Base-by-base conservation (phyloP, 2,113 vertebrate genomes). In the Cyanoderma ruficeps region DNA sequence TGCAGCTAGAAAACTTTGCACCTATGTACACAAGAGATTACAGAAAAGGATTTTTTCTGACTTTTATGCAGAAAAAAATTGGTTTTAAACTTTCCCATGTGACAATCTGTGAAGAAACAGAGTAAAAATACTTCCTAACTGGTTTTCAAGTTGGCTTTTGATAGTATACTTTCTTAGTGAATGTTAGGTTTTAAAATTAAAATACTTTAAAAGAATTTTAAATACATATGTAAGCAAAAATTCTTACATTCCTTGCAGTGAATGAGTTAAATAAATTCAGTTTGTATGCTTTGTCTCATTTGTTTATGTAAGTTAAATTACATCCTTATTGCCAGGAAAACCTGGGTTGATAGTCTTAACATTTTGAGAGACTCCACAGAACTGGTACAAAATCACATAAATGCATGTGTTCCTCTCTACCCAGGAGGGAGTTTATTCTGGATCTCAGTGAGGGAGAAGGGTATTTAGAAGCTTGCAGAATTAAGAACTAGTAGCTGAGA, bases 111-210 rank as follows among this genome's bases (percentile, higher is more conserved):
- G 69, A 92, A 33, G 50, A 77, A 64, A 60, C 30, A 47, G 63
- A 85, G 17, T 63, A 74, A 83, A 77, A 68, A 75, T 56, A 55
- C 59, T 60, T 82, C 30, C 61, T 89, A 79, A 81, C 53, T 91
- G 18, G 33, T 93, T 84, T 96, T 92, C 50, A 89, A 60, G 64
- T 83, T 70, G 20, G 61, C 35, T 92, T 96, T 92, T 89, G 53
- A 61, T 87, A 67, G 9, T 71, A 6, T 70, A 42, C 15, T 76
- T 94, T 89, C 60, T 93, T 94, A 91, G 50, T 86, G 41, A 77
- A 55, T 92, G 57, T 87, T 74, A 46, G 28, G 22, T 77, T 96
- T 95, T 94, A 91, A 95, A 96, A 85, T 85, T 86, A 91, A 96
- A 86, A 64, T 90, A 55, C 42, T 53, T 70, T 1, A 60, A 72